Evolutionary conservation across 2,113 vertebrate species (phyloP), one percentile per base, ranked within the genome.

Genomic region (Gorilla gorilla): DNA sequence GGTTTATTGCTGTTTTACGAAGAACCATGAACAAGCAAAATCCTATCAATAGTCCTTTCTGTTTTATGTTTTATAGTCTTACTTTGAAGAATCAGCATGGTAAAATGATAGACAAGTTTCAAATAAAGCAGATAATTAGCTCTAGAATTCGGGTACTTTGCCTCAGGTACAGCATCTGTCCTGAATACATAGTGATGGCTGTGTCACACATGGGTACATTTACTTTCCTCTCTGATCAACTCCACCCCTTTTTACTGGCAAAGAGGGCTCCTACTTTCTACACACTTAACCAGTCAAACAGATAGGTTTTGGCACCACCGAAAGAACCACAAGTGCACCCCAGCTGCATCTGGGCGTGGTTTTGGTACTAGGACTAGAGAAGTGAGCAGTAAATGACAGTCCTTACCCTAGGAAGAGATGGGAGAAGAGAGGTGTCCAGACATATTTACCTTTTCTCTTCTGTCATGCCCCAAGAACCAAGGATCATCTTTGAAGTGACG

Each of bases 51-150:
- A 32, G 27, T n/a, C 45, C 40, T 64, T 68, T 25, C 35, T 80
- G 4, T 76, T 95, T 50, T 81, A 11, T 97, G 45, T 87, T 93
- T 93, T 90, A 43, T 32, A 32, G 50, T 95, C 45, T 92, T 81
- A 50, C 94, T 80, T 96, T 90, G 90, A 90, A 81, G 73, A 82
- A 87, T 61, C 40, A 5, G 57, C 86, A 43, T 76, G 59, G 40
- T 83, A 38, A 96, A 91, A 30, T 70, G 68, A 17, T 73, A 70
- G 78, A 20, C 70, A 35, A 40, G 55, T 50, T 72, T 94, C 59
- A 27, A 40, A 68, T 83, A 83, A 86, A 95, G 59, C 80, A 78
- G 82, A 52, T n/a, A 64, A 59, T 80, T 52, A 13, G 16, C 72
- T 92, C 64, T 88, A n/a, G 57, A 88, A 40, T 50, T 57, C 64